Conservation (phyloP, 2,113 vertebrate genomes). For the Neofelis nebulosa region DNA sequence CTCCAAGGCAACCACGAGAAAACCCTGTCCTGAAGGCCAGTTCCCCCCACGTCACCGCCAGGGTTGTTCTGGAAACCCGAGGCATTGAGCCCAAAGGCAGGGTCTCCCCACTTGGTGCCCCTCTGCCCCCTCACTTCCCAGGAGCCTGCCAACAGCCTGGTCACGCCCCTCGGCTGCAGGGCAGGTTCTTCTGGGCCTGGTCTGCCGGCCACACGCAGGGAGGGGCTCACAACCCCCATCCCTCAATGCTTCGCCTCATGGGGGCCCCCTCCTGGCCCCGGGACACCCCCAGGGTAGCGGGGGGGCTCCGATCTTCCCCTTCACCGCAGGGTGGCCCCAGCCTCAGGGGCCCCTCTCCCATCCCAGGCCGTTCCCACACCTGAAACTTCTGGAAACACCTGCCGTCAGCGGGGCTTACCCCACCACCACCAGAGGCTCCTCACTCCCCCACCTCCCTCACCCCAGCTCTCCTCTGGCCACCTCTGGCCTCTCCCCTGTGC, state of each 20-base stretch:
- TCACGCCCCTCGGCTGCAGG: fast-evolving
- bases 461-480: background rate
- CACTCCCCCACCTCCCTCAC: background rate
- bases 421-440: background rate
- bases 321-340: no score
- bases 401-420: background rate
- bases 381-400: background rate
- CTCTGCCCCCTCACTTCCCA: background rate
- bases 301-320: background rate
- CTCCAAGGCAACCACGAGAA: background rate
- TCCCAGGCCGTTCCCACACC: background rate
- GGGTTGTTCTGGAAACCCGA: background rate
- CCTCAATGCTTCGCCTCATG: fast-evolving
- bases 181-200: background rate
- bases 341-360: background rate
- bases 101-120: background rate
- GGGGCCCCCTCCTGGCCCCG: background rate
- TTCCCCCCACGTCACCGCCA: background rate
- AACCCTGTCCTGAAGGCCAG: fast-evolving
- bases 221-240: fast-evolving
- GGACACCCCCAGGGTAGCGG: background rate
- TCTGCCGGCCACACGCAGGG: fast-evolving
- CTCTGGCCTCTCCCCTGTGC: background rate
- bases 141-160: fast-evolving
- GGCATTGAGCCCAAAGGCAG: background rate